A percentile compares a stretch with the other conserved stretches of the same genome.
Evolutionary conservation across 2,113 vertebrate species (phyloP).

Genomic region (Anhinga anhinga): DNA sequence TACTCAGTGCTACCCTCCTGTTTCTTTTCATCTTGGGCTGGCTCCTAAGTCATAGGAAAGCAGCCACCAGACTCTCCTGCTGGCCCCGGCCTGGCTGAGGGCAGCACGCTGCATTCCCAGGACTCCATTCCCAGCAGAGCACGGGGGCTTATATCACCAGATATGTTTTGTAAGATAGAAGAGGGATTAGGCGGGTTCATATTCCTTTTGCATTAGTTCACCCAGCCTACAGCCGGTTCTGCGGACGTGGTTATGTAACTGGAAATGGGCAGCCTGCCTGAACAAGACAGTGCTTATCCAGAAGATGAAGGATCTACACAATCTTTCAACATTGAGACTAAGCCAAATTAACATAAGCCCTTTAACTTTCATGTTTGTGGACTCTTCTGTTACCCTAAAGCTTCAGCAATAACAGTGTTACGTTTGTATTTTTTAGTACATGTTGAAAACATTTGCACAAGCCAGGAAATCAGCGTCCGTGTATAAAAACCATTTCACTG

Average conservation of each 20-base stretch:
- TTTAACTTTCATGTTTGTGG: not conserved
- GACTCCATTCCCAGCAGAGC: not conserved
- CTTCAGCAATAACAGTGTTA: not conserved
- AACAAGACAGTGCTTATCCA: not conserved
- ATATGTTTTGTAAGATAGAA: not conserved
- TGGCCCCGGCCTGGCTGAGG: rapidly evolving
- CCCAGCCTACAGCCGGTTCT: not conserved
- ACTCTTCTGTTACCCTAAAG: not conserved
- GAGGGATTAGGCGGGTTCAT: rapidly evolving
- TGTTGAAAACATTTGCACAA: not conserved
- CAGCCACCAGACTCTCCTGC: not conserved
- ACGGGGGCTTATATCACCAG: not conserved
- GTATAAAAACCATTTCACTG: not conserved
- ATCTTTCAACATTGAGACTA: not conserved
- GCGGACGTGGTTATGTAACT: not conserved
- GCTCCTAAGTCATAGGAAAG: not conserved
- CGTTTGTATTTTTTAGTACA: rapidly evolving
- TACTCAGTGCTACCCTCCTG: not conserved
- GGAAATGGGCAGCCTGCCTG: not conserved
- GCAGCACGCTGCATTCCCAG: not conserved
- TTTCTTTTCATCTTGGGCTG: not conserved
- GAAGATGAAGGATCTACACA: not conserved
- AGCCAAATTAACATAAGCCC: not conserved
- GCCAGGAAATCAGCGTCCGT: not conserved
- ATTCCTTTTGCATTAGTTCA: not conserved